A percentile compares a stretch with the other conserved stretches of the same genome.
phyloP scores from a whole-genome alignment of 2,888 invertebrate species.

The Andrena camellia region DNA sequence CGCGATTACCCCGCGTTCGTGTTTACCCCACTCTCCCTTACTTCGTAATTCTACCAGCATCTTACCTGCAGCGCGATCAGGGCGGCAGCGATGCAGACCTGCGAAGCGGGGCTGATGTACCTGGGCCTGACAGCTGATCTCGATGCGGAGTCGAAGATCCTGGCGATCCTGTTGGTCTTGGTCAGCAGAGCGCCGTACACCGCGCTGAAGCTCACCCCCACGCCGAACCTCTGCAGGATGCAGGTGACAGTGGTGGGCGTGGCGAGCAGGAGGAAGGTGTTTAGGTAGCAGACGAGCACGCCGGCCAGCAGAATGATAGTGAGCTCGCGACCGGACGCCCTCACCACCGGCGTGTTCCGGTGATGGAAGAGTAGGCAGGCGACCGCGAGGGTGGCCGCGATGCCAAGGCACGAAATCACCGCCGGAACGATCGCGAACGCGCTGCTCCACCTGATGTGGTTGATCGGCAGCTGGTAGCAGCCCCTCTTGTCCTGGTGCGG shows the following conservation, averaged over 20 bases:
- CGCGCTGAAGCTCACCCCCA: conserved; percentile 89
- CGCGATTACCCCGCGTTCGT: too few relatives aligned
- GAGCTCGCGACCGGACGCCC: conserved; percentile 88
- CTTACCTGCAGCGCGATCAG: conserved; percentile 86
- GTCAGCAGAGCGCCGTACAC: conserved; percentile 89
- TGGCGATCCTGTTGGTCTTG: conserved; percentile 88
- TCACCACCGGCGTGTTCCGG: conserved; percentile 89
- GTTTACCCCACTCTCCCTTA: too few relatives aligned
- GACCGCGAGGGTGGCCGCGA: conserved; percentile 87
- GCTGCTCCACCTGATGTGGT: conserved; percentile 89
- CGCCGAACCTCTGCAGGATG: conserved; percentile 88
- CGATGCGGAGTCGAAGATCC: conserved; percentile 89
- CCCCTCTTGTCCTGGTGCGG: conserved; percentile 88
- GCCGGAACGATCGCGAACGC: conserved; percentile 89
- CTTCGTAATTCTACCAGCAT: not conserved
- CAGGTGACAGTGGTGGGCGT: conserved; percentile 87
- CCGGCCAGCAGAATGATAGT: conserved; percentile 88
- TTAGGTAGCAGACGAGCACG: conserved; percentile 88
- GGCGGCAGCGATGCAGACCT: conserved; percentile 87
- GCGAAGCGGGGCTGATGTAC: conserved; percentile 89
- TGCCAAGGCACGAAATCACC: conserved; percentile 88
- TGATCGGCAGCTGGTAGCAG: conserved; percentile 88
- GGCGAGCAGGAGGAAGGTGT: conserved; percentile 88
- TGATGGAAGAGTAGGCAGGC: conserved; percentile 88
- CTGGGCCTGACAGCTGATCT: conserved; percentile 88